Evolutionary conservation across 2,888 invertebrate genomes (phyloP).

Genomic region (Lepidochitona cinerea): DNA sequence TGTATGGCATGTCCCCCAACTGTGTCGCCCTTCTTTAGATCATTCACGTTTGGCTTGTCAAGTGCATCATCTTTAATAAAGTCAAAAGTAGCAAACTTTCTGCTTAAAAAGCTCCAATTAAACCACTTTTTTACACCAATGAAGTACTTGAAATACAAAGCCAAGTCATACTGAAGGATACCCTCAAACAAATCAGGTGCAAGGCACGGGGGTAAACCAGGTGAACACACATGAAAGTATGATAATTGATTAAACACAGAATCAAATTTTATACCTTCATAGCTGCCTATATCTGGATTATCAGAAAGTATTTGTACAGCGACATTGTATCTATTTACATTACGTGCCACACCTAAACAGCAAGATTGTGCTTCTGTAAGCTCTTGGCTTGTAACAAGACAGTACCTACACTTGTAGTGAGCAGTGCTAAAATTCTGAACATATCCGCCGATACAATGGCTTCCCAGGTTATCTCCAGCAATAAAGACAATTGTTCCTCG

Average conservation of each 20-base stretch:
- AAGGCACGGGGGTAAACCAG: background rate
- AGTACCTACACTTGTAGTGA: conserved; percentile 10
- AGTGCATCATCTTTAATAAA: background rate
- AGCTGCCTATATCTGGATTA: background rate
- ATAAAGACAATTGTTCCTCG: background rate
- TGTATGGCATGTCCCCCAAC: conserved; percentile 3
- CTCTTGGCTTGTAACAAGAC: background rate
- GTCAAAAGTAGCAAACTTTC: background rate
- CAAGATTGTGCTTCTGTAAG: background rate
- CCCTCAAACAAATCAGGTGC: conserved; percentile 9
- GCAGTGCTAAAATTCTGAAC: conserved; percentile 9
- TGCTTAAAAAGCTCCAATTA: background rate
- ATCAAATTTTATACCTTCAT: conserved; percentile 2
- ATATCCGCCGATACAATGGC: conserved; percentile 9
- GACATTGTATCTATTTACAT: background rate
- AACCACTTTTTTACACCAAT: background rate
- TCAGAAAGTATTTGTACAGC: background rate
- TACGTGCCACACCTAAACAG: background rate
- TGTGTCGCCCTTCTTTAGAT: conserved; percentile 1
- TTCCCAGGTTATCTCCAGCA: conserved; percentile 11
- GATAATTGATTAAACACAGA: background rate
- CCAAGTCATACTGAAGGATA: background rate
- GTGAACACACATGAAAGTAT: conserved; percentile 6
- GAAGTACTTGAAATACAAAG: background rate
- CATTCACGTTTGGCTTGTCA: conserved; percentile 1